These are phyloP conservation scores for Eupithecia inturbata DNA, from an alignment of 2,888 invertebrate species.

Conservation along the genomic window DNA sequence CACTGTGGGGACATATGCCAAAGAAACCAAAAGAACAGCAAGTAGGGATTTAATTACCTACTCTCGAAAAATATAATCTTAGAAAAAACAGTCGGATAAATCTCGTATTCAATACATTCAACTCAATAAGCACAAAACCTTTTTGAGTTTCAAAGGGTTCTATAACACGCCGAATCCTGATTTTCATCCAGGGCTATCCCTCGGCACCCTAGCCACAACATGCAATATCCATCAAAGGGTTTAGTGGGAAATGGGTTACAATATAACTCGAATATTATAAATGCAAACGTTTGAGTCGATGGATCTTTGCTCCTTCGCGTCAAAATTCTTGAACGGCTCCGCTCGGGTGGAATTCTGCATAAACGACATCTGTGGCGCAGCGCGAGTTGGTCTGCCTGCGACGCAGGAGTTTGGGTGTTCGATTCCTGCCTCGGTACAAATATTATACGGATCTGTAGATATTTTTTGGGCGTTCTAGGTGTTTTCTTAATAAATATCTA, in stretches of 20 bases:
- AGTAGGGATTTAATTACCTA: neutral
- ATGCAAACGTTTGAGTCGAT: neutral
- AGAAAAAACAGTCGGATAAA: neutral
- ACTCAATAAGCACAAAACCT: conserved; percentile 1
- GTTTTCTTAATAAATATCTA: no score
- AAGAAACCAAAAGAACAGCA: neutral
- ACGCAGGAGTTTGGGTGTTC: no score
- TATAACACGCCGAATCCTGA: conserved; percentile 3
- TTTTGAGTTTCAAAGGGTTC: conserved; percentile 5
- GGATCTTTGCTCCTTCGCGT: neutral
- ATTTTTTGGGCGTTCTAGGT: no score
- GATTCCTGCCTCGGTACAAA: no score
- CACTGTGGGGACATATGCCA: neutral
- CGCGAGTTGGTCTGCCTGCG: no score
- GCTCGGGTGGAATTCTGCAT: no score
- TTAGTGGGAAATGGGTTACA: conserved; percentile 53
- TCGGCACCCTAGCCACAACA: conserved; percentile 58
- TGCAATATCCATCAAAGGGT: conserved; percentile 76
- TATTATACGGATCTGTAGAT: no score
- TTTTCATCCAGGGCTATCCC: conserved; percentile 10
- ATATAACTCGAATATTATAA: conserved; percentile 43
- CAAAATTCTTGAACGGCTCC: neutral
- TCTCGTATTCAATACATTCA: neutral
- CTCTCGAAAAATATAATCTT: neutral
- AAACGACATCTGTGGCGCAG: no score